Evolutionary conservation across 2,113 vertebrate species (phyloP), one percentile per base, ranked within the genome.

Genomic region (Pardalotus punctatus): DNA sequence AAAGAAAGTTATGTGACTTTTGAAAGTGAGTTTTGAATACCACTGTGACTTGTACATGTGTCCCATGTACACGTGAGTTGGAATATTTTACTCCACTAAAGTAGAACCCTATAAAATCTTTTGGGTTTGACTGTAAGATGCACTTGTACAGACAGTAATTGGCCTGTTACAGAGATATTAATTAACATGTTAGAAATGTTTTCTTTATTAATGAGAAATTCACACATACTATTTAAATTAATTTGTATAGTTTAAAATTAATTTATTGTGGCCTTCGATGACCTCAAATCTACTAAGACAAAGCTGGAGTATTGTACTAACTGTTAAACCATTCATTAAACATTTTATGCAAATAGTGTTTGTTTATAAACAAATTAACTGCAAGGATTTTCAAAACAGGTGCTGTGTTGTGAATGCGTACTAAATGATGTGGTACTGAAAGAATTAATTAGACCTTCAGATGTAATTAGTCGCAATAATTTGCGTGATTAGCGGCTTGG

Each of bases 391-490:
- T 99, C 98, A 98, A 98, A 99, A 99, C 99, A 99, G 99, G 99
- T 99, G 99, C 99, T 98, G 98, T 98, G 98, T 98, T 99, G 98
- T 98, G 99, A 99, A 99, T 98, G 99, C 98, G 96, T 97, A 98
- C 99, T 99, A 99, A 99, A 99, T 98, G 99, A 99, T 99, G 99
- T 99, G 99, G 99, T 99, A 99, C 98, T 99, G 98, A 98, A 99
- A 98, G 99, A 99, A 99, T 99, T 99, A 99, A 99, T 99, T 99
- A 99, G 98, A 99, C 99, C 98, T 98, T 98, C 98, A 97, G 98
- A 98, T 98, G 99, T 99, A 99, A 99, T 99, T 99, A 99, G 99
- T 99, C 98, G 99, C 98, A 99, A 99, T 99, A 99, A 99, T 99
- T 99, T 99, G 99, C 98, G 99, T 99, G 99, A 99, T 99, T 99